Evolutionary conservation across 1,140 invertebrate species (phyloP).

Genomic region (Tetramorium simillimum): DNA sequence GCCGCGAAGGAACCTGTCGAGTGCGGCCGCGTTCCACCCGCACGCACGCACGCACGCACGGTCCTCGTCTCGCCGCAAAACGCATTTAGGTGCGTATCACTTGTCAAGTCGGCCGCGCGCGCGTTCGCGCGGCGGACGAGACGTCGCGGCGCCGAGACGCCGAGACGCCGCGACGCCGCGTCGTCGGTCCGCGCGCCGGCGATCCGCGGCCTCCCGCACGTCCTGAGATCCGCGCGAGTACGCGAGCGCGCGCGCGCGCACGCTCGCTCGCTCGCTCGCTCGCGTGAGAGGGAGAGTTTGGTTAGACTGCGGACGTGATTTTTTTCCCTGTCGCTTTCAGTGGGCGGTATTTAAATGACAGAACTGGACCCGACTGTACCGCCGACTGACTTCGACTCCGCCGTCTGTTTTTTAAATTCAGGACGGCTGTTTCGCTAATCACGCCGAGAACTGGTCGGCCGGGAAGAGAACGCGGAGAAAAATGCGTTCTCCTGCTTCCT

Average conservation of each 20-base stretch:
- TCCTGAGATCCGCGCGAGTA: not conserved
- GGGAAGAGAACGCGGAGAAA: not conserved
- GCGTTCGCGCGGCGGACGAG: not conserved
- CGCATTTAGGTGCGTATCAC: conserved; percentile 58
- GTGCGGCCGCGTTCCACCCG: not conserved
- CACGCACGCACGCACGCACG: not conserved
- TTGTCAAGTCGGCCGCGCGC: not conserved
- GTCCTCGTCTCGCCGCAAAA: conserved; percentile 54
- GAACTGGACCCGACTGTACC: conserved; percentile 28
- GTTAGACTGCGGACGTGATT: conserved; percentile 8
- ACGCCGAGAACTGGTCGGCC: not conserved
- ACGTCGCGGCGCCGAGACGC: not conserved
- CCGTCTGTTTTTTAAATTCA: conserved; percentile 6
- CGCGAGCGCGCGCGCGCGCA: not conserved
- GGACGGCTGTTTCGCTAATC: not conserved
- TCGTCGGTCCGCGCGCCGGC: not conserved
- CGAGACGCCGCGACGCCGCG: not conserved
- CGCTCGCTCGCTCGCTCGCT: not conserved
- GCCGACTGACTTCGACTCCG: conserved; percentile 10
- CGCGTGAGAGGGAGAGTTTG: conserved; percentile 18
- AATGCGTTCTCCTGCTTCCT: not conserved
- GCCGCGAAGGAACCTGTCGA: conserved; percentile 34
- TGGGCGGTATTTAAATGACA: conserved; percentile 73
- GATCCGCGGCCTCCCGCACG: not conserved
- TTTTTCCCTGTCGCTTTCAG: conserved; percentile 38